Percentiles rank a stretch among this genome's conserved stretches.
Evolutionary conservation across 1,140 invertebrate genomes (phyloP).

Genomic region (Tyrophagus putrescentiae): DNA sequence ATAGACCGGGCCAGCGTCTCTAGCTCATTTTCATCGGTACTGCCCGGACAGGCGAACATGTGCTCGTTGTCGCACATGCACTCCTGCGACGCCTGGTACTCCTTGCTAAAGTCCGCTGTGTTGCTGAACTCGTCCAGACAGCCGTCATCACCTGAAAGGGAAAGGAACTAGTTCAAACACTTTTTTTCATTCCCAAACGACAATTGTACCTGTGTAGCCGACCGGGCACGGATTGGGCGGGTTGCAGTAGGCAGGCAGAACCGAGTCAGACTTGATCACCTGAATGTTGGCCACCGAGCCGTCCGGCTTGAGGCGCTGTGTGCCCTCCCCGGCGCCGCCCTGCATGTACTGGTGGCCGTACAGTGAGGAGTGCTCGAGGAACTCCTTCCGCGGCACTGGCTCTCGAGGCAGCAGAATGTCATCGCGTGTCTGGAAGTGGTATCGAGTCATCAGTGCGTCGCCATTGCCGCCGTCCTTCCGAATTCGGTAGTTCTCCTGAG

Average conservation of each 20-base stretch:
- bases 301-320: slow-evolving; percentile 48
- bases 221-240: slow-evolving; percentile 93
- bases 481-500: slow-evolving; percentile 15
- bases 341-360: slow-evolving; percentile 64
- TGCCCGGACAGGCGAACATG: slow-evolving; percentile 76
- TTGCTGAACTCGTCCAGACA: slow-evolving; percentile 87
- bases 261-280: slow-evolving; percentile 73
- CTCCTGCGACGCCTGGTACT: slow-evolving; percentile 80
- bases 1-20: slow-evolving; percentile 35
- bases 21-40: slow-evolving; percentile 33
- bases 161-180: slow-evolving; percentile 2
- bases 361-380: slow-evolving; percentile 66
- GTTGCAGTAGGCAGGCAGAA: slow-evolving; percentile 92
- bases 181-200: slow-evolving; percentile 19
- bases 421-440: slow-evolving; percentile 18
- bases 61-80: slow-evolving; percentile 97
- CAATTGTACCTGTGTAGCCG: slow-evolving; percentile 38
- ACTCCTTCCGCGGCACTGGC: slow-evolving; percentile 62
- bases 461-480: background rate
- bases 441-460: background rate
- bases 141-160: slow-evolving; percentile 51
- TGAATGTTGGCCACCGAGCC: slow-evolving; percentile 44
- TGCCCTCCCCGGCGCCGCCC: slow-evolving; percentile 56
- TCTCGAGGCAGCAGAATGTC: slow-evolving; percentile 22
- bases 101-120: slow-evolving; percentile 80